A percentile compares a stretch with the other conserved stretches of the same genome.
Conservation (phyloP, 2,113 vertebrate genomes). For the Protobothrops mucrosquamatus region DNA sequence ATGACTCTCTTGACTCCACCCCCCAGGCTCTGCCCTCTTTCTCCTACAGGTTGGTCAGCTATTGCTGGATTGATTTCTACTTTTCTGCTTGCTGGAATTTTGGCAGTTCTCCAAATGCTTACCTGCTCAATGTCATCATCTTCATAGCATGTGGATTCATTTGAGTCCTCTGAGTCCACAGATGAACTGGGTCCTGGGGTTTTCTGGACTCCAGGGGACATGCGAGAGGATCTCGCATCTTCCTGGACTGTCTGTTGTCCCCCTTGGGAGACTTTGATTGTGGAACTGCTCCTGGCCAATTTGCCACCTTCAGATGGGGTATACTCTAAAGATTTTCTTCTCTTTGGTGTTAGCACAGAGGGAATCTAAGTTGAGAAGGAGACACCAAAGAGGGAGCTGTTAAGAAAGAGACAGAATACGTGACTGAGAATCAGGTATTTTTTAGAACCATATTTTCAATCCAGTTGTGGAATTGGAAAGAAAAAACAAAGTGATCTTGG, state of each 20-base stretch:
- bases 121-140: constrained; percentile 84
- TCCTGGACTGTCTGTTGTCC: constrained; percentile 69
- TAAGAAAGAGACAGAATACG: neutral
- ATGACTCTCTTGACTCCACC: neutral
- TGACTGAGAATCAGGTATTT: too few species aligned
- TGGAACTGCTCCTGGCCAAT: neutral
- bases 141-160: neutral
- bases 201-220: constrained; percentile 65
- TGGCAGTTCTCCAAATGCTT: neutral
- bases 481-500: neutral
- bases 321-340: constrained; percentile 12
- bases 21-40: neutral
- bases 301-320: neutral
- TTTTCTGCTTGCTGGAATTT: neutral
- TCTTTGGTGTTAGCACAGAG: constrained; percentile 79
- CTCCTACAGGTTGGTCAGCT: neutral
- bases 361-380: constrained; percentile 71
- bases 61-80: neutral
- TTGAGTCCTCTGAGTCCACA: constrained; percentile 35
- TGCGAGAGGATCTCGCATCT: constrained; percentile 72
- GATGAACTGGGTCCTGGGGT: constrained; percentile 47
- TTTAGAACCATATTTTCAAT: neutral
- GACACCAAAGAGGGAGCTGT: neutral
- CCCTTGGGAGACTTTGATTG: constrained; percentile 50
- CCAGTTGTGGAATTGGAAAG: neutral